Base-by-base conservation (phyloP, 2,113 vertebrate species). In the Oncorhynchus keta region DNA sequence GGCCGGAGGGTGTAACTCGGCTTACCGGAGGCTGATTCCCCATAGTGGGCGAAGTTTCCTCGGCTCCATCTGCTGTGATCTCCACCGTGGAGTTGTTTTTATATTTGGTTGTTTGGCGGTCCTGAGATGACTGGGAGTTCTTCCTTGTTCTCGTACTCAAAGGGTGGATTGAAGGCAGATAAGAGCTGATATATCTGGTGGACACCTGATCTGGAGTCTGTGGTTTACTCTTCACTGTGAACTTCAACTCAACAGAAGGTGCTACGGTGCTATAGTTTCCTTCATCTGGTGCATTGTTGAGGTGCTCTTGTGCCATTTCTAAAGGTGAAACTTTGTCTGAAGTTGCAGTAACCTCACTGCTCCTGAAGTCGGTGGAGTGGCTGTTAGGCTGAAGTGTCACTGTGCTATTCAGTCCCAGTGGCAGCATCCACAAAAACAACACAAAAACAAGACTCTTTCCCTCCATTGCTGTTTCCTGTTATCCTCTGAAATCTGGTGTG, bases 401-500 rank as follows among this genome's bases (percentile, higher is more conserved):
- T 20, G 66, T 0, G 0, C 55, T n/a, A n/a, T 68, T 80, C 14
- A 78, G 45, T 62, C 61, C 79, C 72, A 84, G 57, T 48, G 75
- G 70, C 67, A 91, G 20, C 61, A 89, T 13, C 72, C 82, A 81
- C 30, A 87, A 14, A 2, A 90, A 71, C 20, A 81, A 0, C 0
- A 86, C 22, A 68, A 48, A 70, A 24, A 39, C 16, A 0, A 39
- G 71, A 20, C 67, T 1, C 49, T 72, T 14, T 4, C 28, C 61
- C 86, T 83, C 88, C 70, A 22, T n/a, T 72, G 48, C 84, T 26
- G 9, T 78, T 72, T 64, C 28, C 1, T 55, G 62, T 48, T 66
- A 16, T 65, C 59, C 35, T 24, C 3, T 16, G 39, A 30, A 55
- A 78, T 18, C 26, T 72, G 30, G 16, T 64, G 4, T 39, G 2